phyloP scores from a whole-genome alignment of 1,140 invertebrate genomes.

The Drosophila sproati region DNA sequence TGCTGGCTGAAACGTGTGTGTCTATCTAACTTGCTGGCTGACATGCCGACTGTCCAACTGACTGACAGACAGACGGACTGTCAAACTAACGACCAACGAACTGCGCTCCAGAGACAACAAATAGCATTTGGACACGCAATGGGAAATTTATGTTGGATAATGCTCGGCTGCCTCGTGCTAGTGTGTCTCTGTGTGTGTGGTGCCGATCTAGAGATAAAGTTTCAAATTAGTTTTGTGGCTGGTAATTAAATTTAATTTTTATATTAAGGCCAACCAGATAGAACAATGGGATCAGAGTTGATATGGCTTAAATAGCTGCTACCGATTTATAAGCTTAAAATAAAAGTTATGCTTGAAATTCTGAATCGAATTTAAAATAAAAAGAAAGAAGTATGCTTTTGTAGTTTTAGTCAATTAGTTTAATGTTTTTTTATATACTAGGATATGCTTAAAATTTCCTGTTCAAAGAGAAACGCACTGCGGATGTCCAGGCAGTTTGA shows the following conservation, averaged over 20 bases:
- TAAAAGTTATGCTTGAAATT: background rate
- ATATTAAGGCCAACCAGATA: constrained; percentile 65
- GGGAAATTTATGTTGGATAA: constrained; percentile 78
- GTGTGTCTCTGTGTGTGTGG: constrained; percentile 24
- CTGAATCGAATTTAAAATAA: too few relatives aligned
- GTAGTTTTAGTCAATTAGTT: background rate
- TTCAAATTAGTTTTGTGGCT: constrained; percentile 80
- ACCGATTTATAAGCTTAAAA: constrained; percentile 4
- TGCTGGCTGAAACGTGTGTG: constrained; percentile 25
- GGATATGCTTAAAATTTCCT: too few relatives aligned
- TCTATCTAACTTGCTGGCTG: constrained; percentile 40
- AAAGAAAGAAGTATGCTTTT: too few relatives aligned
- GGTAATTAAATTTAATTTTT: constrained; percentile 82
- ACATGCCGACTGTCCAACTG: constrained; percentile 38
- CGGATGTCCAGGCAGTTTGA: too few relatives aligned
- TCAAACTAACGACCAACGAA: constrained; percentile 22
- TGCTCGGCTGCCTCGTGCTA: constrained; percentile 44
- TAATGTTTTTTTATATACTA: too few relatives aligned
- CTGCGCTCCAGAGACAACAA: constrained; percentile 67
- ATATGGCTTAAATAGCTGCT: constrained; percentile 24
- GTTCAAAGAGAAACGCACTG: too few relatives aligned
- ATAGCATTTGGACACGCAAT: constrained; percentile 78
- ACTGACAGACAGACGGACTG: constrained; percentile 13
- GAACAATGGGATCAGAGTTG: constrained; percentile 15
- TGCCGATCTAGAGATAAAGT: constrained; percentile 77